Evolutionary conservation across 2,113 vertebrate species (phyloP).

Genomic region (Psilopsiagon aymara): DNA sequence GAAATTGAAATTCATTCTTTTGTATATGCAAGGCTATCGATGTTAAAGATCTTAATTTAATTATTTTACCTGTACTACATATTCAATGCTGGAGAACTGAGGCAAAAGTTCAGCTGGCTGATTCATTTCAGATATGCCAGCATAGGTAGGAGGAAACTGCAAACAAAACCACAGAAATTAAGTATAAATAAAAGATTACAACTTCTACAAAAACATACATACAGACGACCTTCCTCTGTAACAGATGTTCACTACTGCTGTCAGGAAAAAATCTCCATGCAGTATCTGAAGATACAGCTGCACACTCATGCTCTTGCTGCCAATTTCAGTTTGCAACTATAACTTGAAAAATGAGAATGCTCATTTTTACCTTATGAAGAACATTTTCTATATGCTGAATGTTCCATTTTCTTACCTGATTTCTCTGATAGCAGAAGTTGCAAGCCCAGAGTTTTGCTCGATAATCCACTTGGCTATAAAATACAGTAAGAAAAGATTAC

Average conservation of each 20-base stretch:
- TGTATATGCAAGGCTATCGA: background rate
- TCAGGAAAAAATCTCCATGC: background rate
- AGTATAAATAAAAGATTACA: background rate
- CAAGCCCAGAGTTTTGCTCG: constrained; percentile 98
- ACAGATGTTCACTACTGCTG: background rate
- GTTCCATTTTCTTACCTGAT: constrained; percentile 85
- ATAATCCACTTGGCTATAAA: constrained; percentile 95
- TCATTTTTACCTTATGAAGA: background rate
- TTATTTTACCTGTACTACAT: constrained; percentile 92
- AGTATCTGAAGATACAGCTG: background rate
- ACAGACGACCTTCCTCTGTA: background rate
- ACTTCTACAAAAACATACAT: background rate
- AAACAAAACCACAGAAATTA: constrained; percentile 19
- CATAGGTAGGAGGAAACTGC: constrained; percentile 96
- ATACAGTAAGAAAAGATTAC: constrained; percentile 33
- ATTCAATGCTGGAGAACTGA: constrained; percentile 98
- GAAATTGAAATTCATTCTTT: background rate
- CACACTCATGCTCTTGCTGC: background rate
- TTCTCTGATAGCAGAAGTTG: constrained; percentile 99
- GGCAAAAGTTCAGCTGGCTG: constrained; percentile 96
- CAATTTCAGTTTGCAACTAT: background rate
- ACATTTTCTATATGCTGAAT: background rate
- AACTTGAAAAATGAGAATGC: background rate
- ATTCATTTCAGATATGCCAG: constrained; percentile 97
- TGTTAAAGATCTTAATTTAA: background rate